Evolutionary conservation across 2,797 vertebrate genomes (phyloP).

Genomic region (Nannoperca australis): DNA sequence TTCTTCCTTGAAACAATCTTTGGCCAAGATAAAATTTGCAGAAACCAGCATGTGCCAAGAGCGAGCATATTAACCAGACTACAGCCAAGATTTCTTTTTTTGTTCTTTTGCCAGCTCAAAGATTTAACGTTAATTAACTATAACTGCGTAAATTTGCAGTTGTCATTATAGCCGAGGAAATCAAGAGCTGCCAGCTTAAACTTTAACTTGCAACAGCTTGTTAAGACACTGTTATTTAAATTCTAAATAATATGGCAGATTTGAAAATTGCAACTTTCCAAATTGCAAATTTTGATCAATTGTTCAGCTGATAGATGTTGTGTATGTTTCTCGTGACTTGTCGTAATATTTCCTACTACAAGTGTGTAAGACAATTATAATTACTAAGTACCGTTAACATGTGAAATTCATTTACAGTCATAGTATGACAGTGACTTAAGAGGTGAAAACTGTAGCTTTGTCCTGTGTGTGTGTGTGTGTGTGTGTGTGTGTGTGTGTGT

Average conservation of each 20-base stretch:
- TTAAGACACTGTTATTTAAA: neutral
- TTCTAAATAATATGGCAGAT: conserved; percentile 6
- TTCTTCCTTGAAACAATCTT: neutral
- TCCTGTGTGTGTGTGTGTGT: conserved; percentile 1
- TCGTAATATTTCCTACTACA: neutral
- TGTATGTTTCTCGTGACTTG: conserved; percentile 1
- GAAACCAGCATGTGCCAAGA: neutral
- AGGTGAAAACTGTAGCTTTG: conserved; percentile 3
- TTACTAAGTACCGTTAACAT: neutral
- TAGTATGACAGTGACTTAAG: neutral
- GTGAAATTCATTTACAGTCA: neutral
- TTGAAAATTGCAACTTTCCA: conserved; percentile 32
- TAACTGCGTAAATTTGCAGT: conserved; percentile 4
- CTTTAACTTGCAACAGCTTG: conserved; percentile 11
- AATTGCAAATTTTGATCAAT: conserved; percentile 9
- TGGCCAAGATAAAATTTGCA: neutral
- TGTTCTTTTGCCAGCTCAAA: neutral
- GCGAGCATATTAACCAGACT: neutral
- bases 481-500: neutral
- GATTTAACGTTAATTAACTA: conserved; percentile 15
- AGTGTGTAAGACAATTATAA: neutral
- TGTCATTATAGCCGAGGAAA: neutral
- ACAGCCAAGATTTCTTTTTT: neutral
- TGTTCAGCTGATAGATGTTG: neutral
- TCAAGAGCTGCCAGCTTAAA: conserved; percentile 20